Base-by-base conservation (phyloP, 2,888 invertebrate species). In the Baccha elongata region DNA sequence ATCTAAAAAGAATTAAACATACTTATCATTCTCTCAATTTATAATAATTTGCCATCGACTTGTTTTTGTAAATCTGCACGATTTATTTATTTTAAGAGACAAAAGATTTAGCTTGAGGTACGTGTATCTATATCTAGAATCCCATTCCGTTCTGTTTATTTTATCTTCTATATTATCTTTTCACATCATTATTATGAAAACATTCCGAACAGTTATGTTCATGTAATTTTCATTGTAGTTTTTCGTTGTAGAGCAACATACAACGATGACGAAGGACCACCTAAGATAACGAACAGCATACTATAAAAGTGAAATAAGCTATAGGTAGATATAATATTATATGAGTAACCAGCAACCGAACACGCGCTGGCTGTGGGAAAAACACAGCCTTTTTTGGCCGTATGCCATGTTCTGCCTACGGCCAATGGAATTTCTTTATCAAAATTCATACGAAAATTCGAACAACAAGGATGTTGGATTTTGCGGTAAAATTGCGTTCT, bases 321-420 rank as follows among this genome's bases (percentile, higher is more conserved):
- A 50, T 35, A 35, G 71, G 64, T 35, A 48, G 26, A 26, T 44
- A 10, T 26, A 4, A 26, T 32, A 15, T 7, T n/a, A 35, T 19
- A 21, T 5, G 17, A 17, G 11, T n/a, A 44, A 42, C 58, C 58
- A 26, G 37, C 42, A 64, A 81, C 46, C 69, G 26, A 72, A 46
- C 44, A 48, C 64, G 55, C 44, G 50, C 60, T 32, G 11, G 46
- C 48, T 67, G 50, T 64, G 42, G 73, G 37, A 67, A 69, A 60
- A 71, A 52, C 65, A 85, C 86, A 85, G 71, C 86, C 86, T 84
- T 78, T 85, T 86, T 85, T 86, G 86, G 86, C 86, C 81, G 74
- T 84, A 69, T 86, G 86, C 86, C 86, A 86, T 86, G 85, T 86
- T 85, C 84, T 85, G 86, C 86, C 86, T 85, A 85, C 86, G 84